Percentiles rank a stretch among this genome's conserved stretches.
Evolutionary conservation across 2,113 vertebrate genomes (phyloP).

Genomic region (Fukomys damarensis): DNA sequence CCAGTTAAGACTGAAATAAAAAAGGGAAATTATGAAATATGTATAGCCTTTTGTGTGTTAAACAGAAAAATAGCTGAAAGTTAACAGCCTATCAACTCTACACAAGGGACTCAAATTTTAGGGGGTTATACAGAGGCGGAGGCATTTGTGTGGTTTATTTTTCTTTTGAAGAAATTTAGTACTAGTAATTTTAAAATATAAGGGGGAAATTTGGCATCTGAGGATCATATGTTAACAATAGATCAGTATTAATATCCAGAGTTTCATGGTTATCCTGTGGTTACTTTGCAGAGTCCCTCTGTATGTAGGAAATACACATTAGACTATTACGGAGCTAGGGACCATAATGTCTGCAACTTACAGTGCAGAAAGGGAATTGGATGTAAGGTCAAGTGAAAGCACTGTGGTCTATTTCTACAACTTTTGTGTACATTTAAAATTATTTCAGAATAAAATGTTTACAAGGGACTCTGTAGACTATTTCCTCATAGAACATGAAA

Average conservation of each 20-base stretch:
- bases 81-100: not conserved
- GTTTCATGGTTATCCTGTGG: not conserved
- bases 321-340: not conserved
- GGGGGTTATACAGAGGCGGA: not conserved
- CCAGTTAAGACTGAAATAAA: not conserved
- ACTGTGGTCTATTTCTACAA: conserved; percentile 46
- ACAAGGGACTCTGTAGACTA: not conserved
- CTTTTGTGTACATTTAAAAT: conserved; percentile 60
- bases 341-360: not conserved
- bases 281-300: not conserved
- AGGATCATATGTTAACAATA: not conserved
- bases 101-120: not conserved
- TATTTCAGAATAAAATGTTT: conserved; percentile 76
- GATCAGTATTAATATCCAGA: not conserved
- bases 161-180: conserved; percentile 52
- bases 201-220: not conserved
- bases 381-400: not conserved
- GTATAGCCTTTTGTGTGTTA: not conserved
- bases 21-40: not conserved
- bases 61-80: not conserved
- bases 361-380: not conserved
- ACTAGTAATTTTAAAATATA: not conserved
- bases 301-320: not conserved
- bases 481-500: not conserved
- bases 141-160: conserved; percentile 27